Evolutionary conservation across 2,888 invertebrate genomes (phyloP).

Genomic region (Plemyria rubiginata): DNA sequence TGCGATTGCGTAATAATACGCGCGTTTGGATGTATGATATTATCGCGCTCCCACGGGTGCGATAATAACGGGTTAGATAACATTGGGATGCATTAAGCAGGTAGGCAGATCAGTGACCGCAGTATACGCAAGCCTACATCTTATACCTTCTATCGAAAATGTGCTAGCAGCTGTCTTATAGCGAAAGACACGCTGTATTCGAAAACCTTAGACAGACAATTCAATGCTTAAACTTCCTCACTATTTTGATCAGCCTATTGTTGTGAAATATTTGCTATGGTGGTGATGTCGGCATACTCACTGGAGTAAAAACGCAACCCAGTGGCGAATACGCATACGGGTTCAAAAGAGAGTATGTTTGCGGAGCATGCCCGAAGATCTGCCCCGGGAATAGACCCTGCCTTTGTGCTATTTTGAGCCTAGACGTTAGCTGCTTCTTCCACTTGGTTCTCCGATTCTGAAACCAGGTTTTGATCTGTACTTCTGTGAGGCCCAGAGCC

Average conservation of each 20-base stretch:
- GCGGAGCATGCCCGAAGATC: slow-evolving; percentile 86
- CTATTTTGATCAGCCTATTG: background rate
- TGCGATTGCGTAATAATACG: no score
- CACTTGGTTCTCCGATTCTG: slow-evolving; percentile 98
- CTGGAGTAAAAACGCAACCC: slow-evolving; percentile 85
- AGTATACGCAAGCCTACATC: background rate
- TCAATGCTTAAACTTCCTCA: background rate
- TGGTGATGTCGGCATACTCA: slow-evolving; percentile 75
- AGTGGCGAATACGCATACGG: slow-evolving; percentile 87
- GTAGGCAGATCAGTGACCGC: no score
- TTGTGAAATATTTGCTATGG: slow-evolving; percentile 47
- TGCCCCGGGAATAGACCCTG: slow-evolving; percentile 91
- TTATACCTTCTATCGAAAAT: background rate
- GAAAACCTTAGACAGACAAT: background rate
- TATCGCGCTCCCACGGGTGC: no score
- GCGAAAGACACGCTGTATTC: background rate
- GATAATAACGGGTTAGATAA: no score
- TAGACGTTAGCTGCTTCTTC: slow-evolving; percentile 97
- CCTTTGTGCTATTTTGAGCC: slow-evolving; percentile 94
- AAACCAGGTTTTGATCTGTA: slow-evolving; percentile 99
- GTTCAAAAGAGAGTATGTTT: slow-evolving; percentile 86
- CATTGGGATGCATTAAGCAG: no score
- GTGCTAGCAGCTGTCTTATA: background rate
- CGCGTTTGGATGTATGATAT: no score
- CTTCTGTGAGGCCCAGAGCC: slow-evolving; percentile 94